Conservation (phyloP, 2,113 vertebrate genomes). For the Rhinogobius similis region DNA sequence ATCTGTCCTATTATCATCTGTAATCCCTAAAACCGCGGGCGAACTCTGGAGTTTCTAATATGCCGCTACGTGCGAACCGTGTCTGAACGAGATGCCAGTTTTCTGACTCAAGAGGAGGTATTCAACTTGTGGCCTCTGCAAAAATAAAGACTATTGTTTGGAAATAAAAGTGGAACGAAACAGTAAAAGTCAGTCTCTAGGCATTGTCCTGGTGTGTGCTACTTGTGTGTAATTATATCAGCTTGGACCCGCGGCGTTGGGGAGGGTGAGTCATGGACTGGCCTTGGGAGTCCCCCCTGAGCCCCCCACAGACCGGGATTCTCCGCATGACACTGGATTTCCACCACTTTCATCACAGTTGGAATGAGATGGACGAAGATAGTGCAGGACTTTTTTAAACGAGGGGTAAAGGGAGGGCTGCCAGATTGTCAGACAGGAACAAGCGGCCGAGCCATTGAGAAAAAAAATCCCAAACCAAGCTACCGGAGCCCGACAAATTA, state of each 20-base stretch:
- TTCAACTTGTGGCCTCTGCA: constrained; percentile 35
- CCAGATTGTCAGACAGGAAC: too few species aligned
- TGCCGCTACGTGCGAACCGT: not conserved
- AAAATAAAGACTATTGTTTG: constrained; percentile 50
- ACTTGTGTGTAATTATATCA: constrained; percentile 48
- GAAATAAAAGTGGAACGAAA: constrained; percentile 8
- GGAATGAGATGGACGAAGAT: constrained; percentile 24
- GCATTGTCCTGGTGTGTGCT: constrained; percentile 28
- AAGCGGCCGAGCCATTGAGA: too few species aligned
- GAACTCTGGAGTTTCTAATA: not conserved
- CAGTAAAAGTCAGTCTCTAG: not conserved
- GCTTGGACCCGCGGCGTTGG: constrained; percentile 30
- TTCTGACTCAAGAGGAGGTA: constrained; percentile 28
- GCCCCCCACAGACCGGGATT: constrained; percentile 31
- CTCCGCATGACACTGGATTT: constrained; percentile 43
- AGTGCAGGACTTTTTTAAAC: not conserved
- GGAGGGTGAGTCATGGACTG: constrained; percentile 57
- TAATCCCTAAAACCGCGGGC: not conserved
- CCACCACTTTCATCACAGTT: constrained; percentile 35
- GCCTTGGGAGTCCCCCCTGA: constrained; percentile 38
- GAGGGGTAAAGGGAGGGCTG: not conserved
- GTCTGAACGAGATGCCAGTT: constrained; percentile 25
- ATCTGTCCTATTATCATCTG: not conserved
- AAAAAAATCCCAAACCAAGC: too few species aligned
- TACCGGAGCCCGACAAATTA: too few species aligned